These are phyloP conservation scores for Dyspetes luteomarginatus DNA, from an alignment of 2,888 invertebrate species.

Conservation along the genomic window DNA sequence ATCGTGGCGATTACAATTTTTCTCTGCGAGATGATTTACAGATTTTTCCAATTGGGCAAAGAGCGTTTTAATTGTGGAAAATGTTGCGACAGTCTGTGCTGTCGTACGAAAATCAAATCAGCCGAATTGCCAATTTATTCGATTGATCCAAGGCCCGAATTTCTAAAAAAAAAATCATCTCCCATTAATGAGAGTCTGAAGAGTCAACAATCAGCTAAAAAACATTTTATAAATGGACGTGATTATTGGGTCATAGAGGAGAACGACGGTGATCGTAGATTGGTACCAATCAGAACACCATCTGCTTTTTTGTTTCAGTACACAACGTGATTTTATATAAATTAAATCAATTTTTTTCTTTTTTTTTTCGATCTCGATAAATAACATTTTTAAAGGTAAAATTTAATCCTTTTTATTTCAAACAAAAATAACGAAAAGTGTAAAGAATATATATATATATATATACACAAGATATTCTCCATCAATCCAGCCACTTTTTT, in stretches of 20 bases:
- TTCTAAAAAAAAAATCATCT: constrained; percentile 13
- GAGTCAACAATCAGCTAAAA: constrained; percentile 81
- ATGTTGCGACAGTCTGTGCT: constrained; percentile 5
- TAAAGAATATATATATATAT: neutral
- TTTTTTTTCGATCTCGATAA: no score
- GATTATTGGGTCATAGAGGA: constrained; percentile 89
- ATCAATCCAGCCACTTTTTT: no score
- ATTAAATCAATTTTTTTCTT: no score
- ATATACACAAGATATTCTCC: neutral
- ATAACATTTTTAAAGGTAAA: neutral
- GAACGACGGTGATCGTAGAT: constrained; percentile 86
- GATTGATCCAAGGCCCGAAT: neutral
- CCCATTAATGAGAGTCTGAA: constrained; percentile 80
- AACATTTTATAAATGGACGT: constrained; percentile 89
- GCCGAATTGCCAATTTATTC: constrained; percentile 13
- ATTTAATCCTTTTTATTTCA: constrained; percentile 9
- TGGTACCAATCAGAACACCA: constrained; percentile 90
- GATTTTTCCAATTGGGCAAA: neutral
- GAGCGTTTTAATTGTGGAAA: neutral
- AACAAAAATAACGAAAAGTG: constrained; percentile 12
- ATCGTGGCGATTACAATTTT: constrained; percentile 87
- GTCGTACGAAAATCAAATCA: constrained; percentile 23
- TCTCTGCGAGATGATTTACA: constrained; percentile 85
- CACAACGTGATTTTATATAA: neutral
- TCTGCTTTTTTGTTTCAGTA: constrained; percentile 90